A percentile compares a stretch with the other conserved stretches of the same genome.
These are phyloP conservation scores for Drosophila parvula DNA, from an alignment of 1,140 invertebrate genomes.

Conservation along the genomic window DNA sequence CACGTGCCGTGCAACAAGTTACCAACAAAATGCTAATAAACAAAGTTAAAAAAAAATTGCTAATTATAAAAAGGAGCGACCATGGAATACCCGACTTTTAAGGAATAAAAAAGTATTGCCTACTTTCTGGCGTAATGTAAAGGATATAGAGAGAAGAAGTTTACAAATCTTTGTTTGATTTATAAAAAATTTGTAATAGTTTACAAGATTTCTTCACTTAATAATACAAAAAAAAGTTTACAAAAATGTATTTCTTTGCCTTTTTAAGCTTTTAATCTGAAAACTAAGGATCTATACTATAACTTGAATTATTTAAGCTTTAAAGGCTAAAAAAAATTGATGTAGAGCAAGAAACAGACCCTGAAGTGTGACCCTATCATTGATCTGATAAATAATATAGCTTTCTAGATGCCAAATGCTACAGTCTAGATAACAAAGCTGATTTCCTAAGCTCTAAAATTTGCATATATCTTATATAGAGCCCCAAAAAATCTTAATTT, in stretches of 20 bases:
- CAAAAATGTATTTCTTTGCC: not conserved
- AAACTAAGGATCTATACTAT: too few species aligned
- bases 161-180: not conserved
- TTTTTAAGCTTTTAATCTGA: too few species aligned
- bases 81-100: not conserved
- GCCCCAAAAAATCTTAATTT: not conserved
- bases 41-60: not conserved
- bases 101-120: not conserved
- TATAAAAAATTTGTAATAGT: not conserved
- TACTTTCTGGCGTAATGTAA: not conserved
- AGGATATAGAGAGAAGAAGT: not conserved
- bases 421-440: too few species aligned
- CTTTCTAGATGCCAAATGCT: too few species aligned
- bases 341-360: too few species aligned
- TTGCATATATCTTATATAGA: too few species aligned
- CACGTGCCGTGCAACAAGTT: slow-evolving; percentile 52
- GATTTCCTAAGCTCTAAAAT: too few species aligned
- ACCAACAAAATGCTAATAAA: slow-evolving; percentile 14
- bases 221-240: too few species aligned
- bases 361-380: not conserved
- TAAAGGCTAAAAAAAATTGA: too few species aligned
- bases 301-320: too few species aligned
- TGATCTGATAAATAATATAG: not conserved
- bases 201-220: too few species aligned
- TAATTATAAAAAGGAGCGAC: not conserved